Evolutionary conservation across 2,888 invertebrate species (phyloP).

Genomic region (Drosophila kokeensis): DNA sequence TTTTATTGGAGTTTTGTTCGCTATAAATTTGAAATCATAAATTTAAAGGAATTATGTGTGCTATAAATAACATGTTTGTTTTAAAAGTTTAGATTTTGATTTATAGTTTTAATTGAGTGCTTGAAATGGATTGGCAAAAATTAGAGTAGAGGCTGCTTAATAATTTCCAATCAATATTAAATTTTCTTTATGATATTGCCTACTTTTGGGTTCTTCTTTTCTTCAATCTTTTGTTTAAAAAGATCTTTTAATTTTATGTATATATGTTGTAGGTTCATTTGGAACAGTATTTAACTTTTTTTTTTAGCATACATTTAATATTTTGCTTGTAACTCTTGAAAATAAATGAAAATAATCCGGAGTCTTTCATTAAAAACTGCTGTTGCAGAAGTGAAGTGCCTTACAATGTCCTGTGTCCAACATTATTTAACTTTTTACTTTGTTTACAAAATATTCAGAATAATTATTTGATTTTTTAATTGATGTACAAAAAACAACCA

Average conservation of each 20-base stretch:
- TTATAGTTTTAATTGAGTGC: neutral
- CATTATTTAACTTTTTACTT: neutral
- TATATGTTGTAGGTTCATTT: neutral
- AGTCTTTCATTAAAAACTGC: neutral
- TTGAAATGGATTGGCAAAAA: neutral
- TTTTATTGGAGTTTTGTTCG: neutral
- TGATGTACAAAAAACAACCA: slow-evolving; percentile 3
- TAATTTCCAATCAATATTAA: neutral
- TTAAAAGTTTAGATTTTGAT: neutral
- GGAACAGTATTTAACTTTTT: neutral
- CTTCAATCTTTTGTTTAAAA: neutral
- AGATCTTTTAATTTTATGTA: neutral
- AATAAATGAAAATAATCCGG: neutral
- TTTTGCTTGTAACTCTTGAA: neutral
- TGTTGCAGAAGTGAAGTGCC: neutral
- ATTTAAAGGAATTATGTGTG: neutral
- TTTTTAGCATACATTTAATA: neutral
- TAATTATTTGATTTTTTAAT: neutral
- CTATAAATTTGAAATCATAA: neutral
- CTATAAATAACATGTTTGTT: neutral
- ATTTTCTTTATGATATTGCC: neutral
- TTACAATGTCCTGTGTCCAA: neutral
- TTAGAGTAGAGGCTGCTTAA: neutral
- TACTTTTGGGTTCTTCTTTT: neutral
- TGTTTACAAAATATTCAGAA: neutral